Percentiles rank a stretch among this genome's conserved stretches.
phyloP scores from a whole-genome alignment of 2,888 invertebrate species.

The Agrotis puta region DNA sequence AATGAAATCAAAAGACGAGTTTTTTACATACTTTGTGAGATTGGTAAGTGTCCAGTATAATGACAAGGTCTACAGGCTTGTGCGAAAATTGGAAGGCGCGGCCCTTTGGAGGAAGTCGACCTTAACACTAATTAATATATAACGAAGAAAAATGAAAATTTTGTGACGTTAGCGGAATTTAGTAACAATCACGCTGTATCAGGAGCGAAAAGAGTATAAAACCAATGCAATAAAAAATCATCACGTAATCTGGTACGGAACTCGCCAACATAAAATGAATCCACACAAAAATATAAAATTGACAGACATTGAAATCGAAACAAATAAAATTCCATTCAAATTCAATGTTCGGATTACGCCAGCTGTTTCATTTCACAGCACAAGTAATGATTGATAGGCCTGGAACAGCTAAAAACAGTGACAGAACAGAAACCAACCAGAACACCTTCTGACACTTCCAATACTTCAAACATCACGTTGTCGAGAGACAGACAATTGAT shows the following conservation, averaged over 20 bases:
- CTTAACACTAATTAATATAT: not conserved
- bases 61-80: not conserved
- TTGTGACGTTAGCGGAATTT: not conserved
- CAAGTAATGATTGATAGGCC: conserved; percentile 5
- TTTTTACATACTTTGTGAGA: no score
- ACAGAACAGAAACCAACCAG: conserved; percentile 24
- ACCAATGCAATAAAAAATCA: not conserved
- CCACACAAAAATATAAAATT: not conserved
- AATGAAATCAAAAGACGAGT: no score
- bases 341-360: not conserved
- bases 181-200: not conserved
- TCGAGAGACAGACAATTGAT: conserved; percentile 1
- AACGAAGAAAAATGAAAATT: not conserved
- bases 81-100: not conserved
- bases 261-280: no score
- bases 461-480: conserved; percentile 11
- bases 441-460: not conserved
- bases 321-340: not conserved
- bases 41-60: not conserved
- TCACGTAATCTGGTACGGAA: not conserved
- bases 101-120: not conserved
- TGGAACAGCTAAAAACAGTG: conserved; percentile 25
- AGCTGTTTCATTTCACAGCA: conserved; percentile 22
- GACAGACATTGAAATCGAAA: no score
- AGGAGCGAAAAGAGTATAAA: not conserved